Conservation (phyloP, 1,140 invertebrate species). For the Dinothrombium tinctorium region DNA sequence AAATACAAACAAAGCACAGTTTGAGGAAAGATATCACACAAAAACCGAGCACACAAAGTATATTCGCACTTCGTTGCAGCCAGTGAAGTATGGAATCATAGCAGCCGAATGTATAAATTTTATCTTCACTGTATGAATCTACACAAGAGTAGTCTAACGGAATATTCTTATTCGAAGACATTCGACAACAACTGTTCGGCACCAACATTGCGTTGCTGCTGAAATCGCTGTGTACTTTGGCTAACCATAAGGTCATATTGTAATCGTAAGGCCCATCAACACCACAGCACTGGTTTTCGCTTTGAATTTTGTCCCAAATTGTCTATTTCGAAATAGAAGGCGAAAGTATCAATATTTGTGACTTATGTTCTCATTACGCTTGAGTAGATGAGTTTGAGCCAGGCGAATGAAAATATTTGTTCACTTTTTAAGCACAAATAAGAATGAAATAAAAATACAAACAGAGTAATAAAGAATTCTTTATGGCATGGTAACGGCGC, state of each 20-base stretch:
- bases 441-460: no score
- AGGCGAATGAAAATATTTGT: no score
- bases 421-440: no score
- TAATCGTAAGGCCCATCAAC: slow-evolving; percentile 42
- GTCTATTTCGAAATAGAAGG: slow-evolving; percentile 21
- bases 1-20: slow-evolving; percentile 54
- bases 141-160: no score
- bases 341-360: no score
- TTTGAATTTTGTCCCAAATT: slow-evolving; percentile 53
- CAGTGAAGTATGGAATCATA: slow-evolving; percentile 39
- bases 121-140: background rate
- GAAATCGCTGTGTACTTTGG: slow-evolving; percentile 3
- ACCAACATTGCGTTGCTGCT: slow-evolving; percentile 2
- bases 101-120: slow-evolving; percentile 29
- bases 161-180: no score
- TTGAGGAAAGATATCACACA: slow-evolving; percentile 73
- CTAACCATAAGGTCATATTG: slow-evolving; percentile 15
- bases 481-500: no score
- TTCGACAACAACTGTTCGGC: slow-evolving; percentile 15
- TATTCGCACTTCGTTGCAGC: slow-evolving; percentile 46
- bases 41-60: slow-evolving; percentile 58
- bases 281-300: slow-evolving; percentile 49
- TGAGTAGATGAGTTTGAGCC: no score
- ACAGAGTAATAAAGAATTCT: no score
- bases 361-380: no score